A percentile compares a stretch with the other conserved stretches of the same genome.
phyloP scores from a whole-genome alignment of 1,140 invertebrate genomes.

The Drosophila prosaltans region DNA sequence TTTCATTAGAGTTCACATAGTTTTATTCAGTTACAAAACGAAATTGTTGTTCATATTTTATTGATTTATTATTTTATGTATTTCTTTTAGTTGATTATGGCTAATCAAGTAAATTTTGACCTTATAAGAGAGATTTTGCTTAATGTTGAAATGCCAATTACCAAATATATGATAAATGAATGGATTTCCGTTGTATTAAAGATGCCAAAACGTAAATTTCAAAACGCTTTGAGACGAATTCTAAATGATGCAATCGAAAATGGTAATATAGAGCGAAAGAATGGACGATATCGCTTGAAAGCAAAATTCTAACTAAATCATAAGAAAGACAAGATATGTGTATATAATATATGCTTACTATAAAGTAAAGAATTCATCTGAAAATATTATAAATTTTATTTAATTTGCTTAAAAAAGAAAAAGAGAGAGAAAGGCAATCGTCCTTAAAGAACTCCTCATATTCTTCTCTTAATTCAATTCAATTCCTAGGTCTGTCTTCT shows the following conservation, averaged over 20 bases:
- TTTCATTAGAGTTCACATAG: not conserved
- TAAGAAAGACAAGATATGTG: too few species aligned
- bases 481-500: too few species aligned
- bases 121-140: not conserved
- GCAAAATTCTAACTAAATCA: too few species aligned
- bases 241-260: not conserved
- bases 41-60: not conserved
- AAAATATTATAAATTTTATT: too few species aligned
- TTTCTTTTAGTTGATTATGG: not conserved
- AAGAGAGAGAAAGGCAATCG: too few species aligned
- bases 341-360: too few species aligned
- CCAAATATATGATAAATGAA: not conserved
- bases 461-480: too few species aligned
- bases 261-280: not conserved
- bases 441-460: too few species aligned
- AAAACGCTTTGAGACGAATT: not conserved
- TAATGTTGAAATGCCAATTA: not conserved
- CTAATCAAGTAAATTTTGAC: not conserved
- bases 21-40: not conserved
- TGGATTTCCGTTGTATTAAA: not conserved
- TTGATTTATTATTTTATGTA: not conserved
- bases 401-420: too few species aligned
- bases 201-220: not conserved
- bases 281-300: not conserved
- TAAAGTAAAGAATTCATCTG: too few species aligned